Conservation (phyloP, 2,113 vertebrate species). For the Bubo blakistoni region DNA sequence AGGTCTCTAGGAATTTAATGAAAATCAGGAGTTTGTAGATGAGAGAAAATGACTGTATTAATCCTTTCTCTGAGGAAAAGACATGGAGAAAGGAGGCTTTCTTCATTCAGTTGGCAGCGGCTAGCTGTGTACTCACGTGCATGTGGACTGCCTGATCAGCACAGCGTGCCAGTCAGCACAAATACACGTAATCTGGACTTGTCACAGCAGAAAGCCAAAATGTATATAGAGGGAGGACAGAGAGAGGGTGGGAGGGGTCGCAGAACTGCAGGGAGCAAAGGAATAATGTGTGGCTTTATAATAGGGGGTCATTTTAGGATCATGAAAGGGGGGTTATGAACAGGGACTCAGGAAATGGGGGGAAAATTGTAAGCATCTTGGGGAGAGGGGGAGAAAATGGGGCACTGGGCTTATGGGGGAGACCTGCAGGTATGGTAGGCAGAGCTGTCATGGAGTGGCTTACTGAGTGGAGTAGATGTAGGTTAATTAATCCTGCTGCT, state of each 20-base stretch:
- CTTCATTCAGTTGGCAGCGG: background rate
- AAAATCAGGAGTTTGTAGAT: background rate
- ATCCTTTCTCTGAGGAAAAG: constrained; percentile 5
- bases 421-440: background rate
- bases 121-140: background rate
- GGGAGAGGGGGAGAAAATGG: background rate
- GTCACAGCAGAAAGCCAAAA: background rate
- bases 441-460: background rate
- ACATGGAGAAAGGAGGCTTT: background rate
- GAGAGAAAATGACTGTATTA: background rate
- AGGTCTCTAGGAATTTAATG: constrained; percentile 6
- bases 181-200: accelerated
- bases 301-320: background rate
- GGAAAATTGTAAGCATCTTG: background rate
- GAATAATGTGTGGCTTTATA: accelerated
- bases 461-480: background rate
- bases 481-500: constrained; percentile 43
- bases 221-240: background rate
- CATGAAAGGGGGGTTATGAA: background rate
- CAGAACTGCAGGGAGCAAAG: background rate
- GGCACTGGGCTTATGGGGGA: background rate
- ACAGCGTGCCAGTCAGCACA: background rate
- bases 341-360: background rate
- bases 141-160: background rate
- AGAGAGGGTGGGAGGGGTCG: background rate